Base-by-base conservation (phyloP, 2,888 invertebrate genomes). In the Chrysodeixis includens region DNA sequence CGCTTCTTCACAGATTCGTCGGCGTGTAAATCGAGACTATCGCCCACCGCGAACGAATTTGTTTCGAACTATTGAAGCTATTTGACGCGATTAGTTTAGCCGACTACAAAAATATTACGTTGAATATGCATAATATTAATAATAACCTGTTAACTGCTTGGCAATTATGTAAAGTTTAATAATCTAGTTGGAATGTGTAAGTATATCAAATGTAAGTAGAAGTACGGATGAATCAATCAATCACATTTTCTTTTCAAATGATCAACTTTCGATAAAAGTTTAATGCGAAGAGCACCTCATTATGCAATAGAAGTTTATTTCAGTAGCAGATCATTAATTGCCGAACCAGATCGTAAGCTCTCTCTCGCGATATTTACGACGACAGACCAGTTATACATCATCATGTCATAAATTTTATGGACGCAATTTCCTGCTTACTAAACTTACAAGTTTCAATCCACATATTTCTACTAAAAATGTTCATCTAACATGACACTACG, bases 401-500 rank as follows among this genome's bases (percentile, higher is more conserved):
- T 74, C 71, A 67, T 71, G 77, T 78, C 79, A 79, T 86, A 83
- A 81, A 85, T 62, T 86, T 86, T 86, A 87, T 78, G 64, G 77
- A 70, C 55, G 74, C 82, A 83, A 84, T 86, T 84, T 86, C 83
- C 83, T 83, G 74, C 73, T 71, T 76, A 79, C 86, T 85, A 81
- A 86, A 76, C 78, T 71, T 49, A 77, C 83, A 73, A 78, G 69
- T 81, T 74, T 66, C 55, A 22, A 62, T 64, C 66, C 57, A 76
- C 74, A 74, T 74, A 71, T 74, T 74, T 69, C 56, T 64, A 68
- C 60, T 66, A 35, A 69, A 63, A 32, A 10, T 54, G n/a, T 40
- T 40, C 20, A 35, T 6, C n/a, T 56, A 51, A 58, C 61, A 51
- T 55, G 22, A 64, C 53, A 56, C 62, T 63, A 61, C 56, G 66